phyloP scores from a whole-genome alignment of 2,888 invertebrate species.

The Lymantria monacha region DNA sequence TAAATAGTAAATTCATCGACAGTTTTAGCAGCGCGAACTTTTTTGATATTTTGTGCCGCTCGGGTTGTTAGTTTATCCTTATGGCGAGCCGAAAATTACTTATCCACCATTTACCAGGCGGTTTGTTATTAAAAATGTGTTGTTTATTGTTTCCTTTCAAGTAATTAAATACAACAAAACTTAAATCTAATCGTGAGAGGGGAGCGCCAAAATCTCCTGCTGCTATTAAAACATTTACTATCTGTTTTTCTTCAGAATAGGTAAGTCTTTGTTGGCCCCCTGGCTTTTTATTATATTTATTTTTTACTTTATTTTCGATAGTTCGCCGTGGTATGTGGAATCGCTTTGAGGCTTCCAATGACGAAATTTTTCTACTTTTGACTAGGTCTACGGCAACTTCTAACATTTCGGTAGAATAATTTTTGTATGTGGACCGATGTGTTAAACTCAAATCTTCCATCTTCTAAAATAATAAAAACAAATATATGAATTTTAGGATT shows the following conservation, averaged over 20 bases:
- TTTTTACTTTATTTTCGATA: neutral
- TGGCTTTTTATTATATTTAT: neutral
- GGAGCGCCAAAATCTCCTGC: neutral
- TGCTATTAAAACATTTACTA: neutral
- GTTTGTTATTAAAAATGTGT: neutral
- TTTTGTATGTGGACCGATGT: too few relatives aligned
- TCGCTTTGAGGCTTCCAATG: neutral
- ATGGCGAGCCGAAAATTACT: neutral
- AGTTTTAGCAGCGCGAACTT: conserved; percentile 16
- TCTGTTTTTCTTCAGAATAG: neutral
- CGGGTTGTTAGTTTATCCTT: conserved; percentile 3
- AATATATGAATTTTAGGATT: too few relatives aligned
- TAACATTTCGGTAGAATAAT: neutral
- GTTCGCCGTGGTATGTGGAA: neutral
- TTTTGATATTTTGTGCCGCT: conserved; percentile 23
- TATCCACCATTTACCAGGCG: neutral
- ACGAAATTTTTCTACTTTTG: neutral
- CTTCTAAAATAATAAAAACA: too few relatives aligned
- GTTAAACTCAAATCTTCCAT: too few relatives aligned
- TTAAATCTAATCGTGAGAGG: neutral
- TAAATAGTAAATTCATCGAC: neutral
- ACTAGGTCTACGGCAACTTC: neutral
- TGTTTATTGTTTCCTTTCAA: neutral
- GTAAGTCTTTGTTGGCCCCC: neutral
- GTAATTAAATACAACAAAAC: neutral